These are phyloP conservation scores for Fregata magnificens DNA, from an alignment of 2,113 vertebrate genomes.

Conservation along the genomic window DNA sequence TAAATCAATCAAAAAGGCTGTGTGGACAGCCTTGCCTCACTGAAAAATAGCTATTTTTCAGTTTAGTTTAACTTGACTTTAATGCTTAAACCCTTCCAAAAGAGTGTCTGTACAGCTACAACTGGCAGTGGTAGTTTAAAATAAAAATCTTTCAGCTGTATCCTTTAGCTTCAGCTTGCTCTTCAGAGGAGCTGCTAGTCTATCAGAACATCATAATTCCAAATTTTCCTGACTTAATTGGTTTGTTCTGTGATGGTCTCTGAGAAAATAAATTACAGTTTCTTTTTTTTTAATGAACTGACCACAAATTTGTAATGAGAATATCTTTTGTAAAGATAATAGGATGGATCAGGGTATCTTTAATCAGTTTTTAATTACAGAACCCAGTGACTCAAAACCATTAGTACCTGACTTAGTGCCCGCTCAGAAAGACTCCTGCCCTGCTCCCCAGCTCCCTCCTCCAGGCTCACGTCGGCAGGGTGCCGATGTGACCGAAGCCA, in stretches of 20 bases:
- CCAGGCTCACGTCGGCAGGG: background rate
- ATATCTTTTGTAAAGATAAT: conserved; percentile 12
- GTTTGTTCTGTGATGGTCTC: conserved; percentile 5
- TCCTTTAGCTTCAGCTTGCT: background rate
- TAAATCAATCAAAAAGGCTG: background rate
- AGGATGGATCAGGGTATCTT: background rate
- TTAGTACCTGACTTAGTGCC: background rate
- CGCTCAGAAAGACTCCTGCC: background rate
- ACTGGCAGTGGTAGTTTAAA: background rate
- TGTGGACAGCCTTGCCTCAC: background rate
- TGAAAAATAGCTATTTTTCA: background rate
- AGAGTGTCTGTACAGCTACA: background rate
- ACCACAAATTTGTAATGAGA: conserved; percentile 35
- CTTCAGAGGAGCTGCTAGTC: background rate
- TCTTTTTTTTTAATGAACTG: background rate
- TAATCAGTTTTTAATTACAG: conserved; percentile 54
- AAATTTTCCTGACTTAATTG: conserved; percentile 31
- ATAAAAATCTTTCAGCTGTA: background rate
- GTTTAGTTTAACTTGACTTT: background rate
- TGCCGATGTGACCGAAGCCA: background rate
- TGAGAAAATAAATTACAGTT: conserved; percentile 34
- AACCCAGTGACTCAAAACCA: conserved; percentile 17
- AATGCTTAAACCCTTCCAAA: background rate
- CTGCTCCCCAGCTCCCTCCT: background rate
- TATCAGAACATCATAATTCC: conserved; percentile 14